Evolutionary conservation across 2,888 invertebrate species (phyloP), one percentile per base, ranked within the genome.

Genomic region (Chrysodeixis includens): DNA sequence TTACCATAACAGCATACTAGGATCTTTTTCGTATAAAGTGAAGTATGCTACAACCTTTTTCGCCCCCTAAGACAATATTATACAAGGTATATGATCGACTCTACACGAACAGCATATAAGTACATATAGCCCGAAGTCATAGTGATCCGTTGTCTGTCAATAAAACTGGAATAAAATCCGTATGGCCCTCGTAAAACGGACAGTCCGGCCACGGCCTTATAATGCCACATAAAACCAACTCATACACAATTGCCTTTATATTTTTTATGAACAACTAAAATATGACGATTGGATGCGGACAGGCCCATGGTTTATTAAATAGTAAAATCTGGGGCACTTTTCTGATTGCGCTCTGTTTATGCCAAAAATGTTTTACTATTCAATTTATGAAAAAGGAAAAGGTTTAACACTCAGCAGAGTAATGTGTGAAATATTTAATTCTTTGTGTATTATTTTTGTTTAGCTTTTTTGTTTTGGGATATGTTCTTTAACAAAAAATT

Each of bases 151-250:
- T 74, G 81, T 66, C 80, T 84, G 82, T 83, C 89, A 88, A 90
- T 93, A 92, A 92, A 93, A 89, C 69, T 78, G 76, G 79, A 82
- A 83, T 91, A 90, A 89, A 90, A 83, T 68, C 71, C 65, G 75
- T 84, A 86, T 82, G 82, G 69, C 82, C 85, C 78, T 88, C 90
- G 88, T 92, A 92, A 93, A 92, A 72, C 49, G 68, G 74, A 71
- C 69, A 66, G 81, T 72, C 86, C 69, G 83, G 78, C 86, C 86
- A 83, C 76, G 78, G 76, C 79, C 83, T 87, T 91, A 92, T 92
- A 91, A 92, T 88, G 88, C 86, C 91, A 71, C 84, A 86, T 90
- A 92, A 93, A 92, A 92, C 89, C 90, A 86, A 83, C 83, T 76
- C 81, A 81, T 77, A 88, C 90, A 87, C 88, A 85, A 90, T 90